These are phyloP conservation scores for Macrotrachela quadricornifera DNA, from an alignment of 1,140 invertebrate genomes.

Conservation along the genomic window DNA sequence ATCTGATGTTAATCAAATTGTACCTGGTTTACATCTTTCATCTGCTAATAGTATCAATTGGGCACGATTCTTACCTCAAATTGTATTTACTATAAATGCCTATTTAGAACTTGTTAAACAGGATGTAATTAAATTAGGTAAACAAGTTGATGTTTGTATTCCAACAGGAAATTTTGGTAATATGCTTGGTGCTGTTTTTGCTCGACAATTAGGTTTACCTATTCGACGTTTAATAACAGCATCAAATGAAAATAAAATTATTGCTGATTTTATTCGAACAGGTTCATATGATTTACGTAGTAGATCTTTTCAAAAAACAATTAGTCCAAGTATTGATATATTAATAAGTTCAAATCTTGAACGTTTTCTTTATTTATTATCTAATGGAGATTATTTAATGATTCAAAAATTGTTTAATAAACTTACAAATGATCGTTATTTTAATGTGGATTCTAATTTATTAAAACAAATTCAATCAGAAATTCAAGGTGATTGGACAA, in stretches of 20 bases:
- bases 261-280: conserved; percentile 19
- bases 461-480: conserved; percentile 11
- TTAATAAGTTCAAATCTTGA: conserved; percentile 24
- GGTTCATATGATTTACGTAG: conserved; percentile 16
- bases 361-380: conserved; percentile 16
- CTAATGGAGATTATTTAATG: conserved; percentile 9
- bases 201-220: conserved; percentile 22
- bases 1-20: neutral
- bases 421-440: conserved; percentile 12
- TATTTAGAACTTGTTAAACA: conserved; percentile 20
- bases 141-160: conserved; percentile 19
- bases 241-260: conserved; percentile 21
- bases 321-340: conserved; percentile 24
- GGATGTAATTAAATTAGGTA: conserved; percentile 14
- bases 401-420: conserved; percentile 12
- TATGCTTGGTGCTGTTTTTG: conserved; percentile 23
- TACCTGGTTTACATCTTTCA: conserved; percentile 11
- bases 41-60: conserved; percentile 26
- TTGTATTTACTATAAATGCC: conserved; percentile 18
- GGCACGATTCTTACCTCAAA: conserved; percentile 21
- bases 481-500: conserved; percentile 16
- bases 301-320: conserved; percentile 13
- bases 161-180: conserved; percentile 28
- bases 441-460: neutral
- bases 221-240: conserved; percentile 18